These are phyloP conservation scores for Eudemis profundana DNA, from an alignment of 2,888 invertebrate genomes.

Conservation along the genomic window DNA sequence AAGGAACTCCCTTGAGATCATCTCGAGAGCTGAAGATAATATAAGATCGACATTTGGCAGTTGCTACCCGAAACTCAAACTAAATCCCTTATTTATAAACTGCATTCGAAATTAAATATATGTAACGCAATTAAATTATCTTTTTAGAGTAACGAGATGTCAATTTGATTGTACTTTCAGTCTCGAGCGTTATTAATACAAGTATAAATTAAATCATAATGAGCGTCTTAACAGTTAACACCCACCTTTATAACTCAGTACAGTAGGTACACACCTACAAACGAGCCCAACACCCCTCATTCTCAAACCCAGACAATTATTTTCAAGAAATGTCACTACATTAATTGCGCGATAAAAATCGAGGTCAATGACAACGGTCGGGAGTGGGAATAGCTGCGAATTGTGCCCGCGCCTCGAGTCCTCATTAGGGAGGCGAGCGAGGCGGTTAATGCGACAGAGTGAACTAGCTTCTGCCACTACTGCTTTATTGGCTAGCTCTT, in stretches of 20 bases:
- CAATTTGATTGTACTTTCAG: too few relatives aligned
- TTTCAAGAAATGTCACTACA: constrained; percentile 44
- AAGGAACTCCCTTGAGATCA: background rate
- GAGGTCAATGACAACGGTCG: constrained; percentile 50
- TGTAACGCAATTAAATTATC: too few relatives aligned
- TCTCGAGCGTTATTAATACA: too few relatives aligned
- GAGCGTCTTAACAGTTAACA: background rate
- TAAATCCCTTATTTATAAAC: too few relatives aligned
- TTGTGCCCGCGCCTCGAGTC: constrained; percentile 42
- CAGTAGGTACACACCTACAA: background rate
- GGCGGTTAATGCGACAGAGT: constrained; percentile 47
- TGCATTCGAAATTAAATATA: too few relatives aligned
- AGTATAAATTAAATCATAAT: background rate
- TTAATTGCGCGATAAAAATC: constrained; percentile 50
- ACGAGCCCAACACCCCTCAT: constrained; percentile 9
- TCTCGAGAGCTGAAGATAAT: background rate
- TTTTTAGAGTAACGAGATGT: too few relatives aligned
- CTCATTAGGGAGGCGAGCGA: constrained; percentile 67
- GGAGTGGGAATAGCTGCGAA: constrained; percentile 49
- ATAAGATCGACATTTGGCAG: background rate
- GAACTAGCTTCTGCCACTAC: constrained; percentile 21
- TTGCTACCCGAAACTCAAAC: too few relatives aligned
- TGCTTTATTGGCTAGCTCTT: constrained; percentile 11
- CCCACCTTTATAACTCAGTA: too few relatives aligned
- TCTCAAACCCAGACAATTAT: constrained; percentile 33